Percentiles rank a stretch among this genome's conserved stretches.
Conservation (phyloP, 2,888 invertebrate species). For the Pterostichus madidus region DNA sequence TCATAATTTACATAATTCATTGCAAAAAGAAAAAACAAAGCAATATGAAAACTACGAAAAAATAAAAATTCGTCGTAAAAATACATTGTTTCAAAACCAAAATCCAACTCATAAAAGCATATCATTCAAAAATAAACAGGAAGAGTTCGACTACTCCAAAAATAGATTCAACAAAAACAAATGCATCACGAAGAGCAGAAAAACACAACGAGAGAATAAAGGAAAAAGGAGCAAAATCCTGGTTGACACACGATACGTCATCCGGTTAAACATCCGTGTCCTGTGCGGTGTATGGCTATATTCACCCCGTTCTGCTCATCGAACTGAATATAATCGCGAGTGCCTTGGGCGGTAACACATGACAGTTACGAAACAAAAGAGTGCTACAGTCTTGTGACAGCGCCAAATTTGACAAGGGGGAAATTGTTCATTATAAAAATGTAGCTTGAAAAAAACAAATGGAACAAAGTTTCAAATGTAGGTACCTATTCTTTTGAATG, state of each 20-base stretch:
- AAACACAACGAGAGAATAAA: slow-evolving; percentile 34
- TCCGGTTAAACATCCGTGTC: slow-evolving; percentile 53
- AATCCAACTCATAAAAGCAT: slow-evolving; percentile 1
- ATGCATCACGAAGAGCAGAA: slow-evolving; percentile 10
- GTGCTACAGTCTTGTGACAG: slow-evolving; percentile 11
- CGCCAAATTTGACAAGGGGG: slow-evolving; percentile 24
- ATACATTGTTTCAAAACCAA: not conserved
- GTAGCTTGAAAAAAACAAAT: slow-evolving; percentile 13
- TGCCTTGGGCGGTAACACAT: slow-evolving; percentile 5
- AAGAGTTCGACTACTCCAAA: not conserved
- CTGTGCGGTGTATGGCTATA: slow-evolving; percentile 37
- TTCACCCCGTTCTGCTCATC: slow-evolving; percentile 26
- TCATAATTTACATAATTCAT: no score
- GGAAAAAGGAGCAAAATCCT: slow-evolving; percentile 45
- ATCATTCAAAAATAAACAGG: slow-evolving; percentile 19
- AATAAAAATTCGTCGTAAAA: not conserved
- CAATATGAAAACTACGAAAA: no score
- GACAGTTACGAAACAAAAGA: slow-evolving; percentile 39
- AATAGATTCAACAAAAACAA: slow-evolving; percentile 37
- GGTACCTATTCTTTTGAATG: no score
- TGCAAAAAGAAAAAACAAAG: no score
- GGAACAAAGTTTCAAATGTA: no score
- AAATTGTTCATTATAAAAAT: slow-evolving; percentile 24
- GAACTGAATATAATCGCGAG: slow-evolving; percentile 44
- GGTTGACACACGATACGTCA: slow-evolving; percentile 49